Evolutionary conservation across 2,797 vertebrate species (phyloP).

Genomic region (Epinephelus awoara): DNA sequence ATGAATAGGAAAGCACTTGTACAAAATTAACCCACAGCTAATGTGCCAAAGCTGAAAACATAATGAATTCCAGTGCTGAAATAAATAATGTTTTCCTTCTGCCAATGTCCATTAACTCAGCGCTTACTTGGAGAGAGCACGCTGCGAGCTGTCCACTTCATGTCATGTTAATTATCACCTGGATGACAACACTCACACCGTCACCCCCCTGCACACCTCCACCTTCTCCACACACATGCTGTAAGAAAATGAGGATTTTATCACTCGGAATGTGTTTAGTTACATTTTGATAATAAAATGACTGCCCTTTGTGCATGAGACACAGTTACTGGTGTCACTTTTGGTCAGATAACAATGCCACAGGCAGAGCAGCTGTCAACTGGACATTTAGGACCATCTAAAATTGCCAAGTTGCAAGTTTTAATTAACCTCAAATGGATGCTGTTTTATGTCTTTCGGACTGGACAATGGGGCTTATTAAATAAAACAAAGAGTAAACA

Average conservation of each 20-base stretch:
- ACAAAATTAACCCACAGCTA: constrained; percentile 27
- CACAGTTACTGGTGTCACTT: background rate
- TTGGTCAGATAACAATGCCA: background rate
- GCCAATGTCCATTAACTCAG: constrained; percentile 37
- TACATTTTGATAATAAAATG: constrained; percentile 7
- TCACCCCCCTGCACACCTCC: background rate
- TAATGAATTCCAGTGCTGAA: constrained; percentile 14
- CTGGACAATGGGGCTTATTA: background rate
- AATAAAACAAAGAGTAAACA: background rate
- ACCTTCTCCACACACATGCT: background rate
- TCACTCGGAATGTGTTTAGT: background rate
- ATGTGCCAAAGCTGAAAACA: constrained; percentile 8
- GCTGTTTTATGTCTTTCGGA: no score
- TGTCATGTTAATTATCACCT: constrained; percentile 42
- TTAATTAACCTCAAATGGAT: background rate
- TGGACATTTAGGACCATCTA: background rate
- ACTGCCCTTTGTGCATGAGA: background rate
- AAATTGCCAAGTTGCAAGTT: background rate
- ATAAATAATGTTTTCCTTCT: constrained; percentile 34
- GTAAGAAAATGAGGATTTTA: constrained; percentile 13
- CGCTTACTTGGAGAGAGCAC: constrained; percentile 3
- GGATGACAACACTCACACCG: constrained; percentile 13
- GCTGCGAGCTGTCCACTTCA: constrained; percentile 21
- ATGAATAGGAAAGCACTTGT: background rate
- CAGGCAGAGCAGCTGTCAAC: background rate